These are phyloP conservation scores for Aethes cnicana DNA, from an alignment of 2,888 invertebrate genomes.

Conservation along the genomic window DNA sequence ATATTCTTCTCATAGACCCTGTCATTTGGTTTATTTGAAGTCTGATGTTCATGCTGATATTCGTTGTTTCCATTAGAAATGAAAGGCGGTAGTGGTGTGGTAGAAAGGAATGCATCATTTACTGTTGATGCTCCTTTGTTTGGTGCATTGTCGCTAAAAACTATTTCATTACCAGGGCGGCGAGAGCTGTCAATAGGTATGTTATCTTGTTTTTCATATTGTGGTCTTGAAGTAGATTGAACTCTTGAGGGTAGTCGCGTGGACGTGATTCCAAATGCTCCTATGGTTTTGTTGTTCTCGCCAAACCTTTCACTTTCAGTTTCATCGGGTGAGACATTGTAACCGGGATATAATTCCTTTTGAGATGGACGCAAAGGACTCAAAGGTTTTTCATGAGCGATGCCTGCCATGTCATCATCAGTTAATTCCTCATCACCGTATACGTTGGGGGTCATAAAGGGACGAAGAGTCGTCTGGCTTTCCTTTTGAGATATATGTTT, in stretches of 20 bases:
- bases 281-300: background rate
- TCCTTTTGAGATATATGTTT: slow-evolving; percentile 13
- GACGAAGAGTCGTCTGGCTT: slow-evolving; percentile 31
- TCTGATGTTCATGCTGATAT: slow-evolving; percentile 1
- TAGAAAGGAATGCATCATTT: slow-evolving; percentile 1
- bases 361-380: background rate
- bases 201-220: slow-evolving; percentile 3
- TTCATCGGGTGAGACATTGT: background rate
- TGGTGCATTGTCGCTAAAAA: slow-evolving; percentile 3
- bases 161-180: slow-evolving; percentile 4
- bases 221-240: background rate
- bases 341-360: background rate
- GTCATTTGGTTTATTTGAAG: background rate
- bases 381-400: slow-evolving; percentile 1
- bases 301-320: background rate
- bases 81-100: slow-evolving; percentile 13
- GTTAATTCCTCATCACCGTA: slow-evolving; percentile 29
- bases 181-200: background rate
- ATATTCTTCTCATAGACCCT: background rate
- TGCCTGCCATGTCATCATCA: slow-evolving; percentile 31
- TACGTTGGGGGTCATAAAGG: slow-evolving; percentile 43
- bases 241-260: slow-evolving; percentile 5
- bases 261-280: background rate
- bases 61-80: background rate
- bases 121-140: slow-evolving; percentile 3